Evolutionary conservation across 2,888 invertebrate genomes (phyloP), one percentile per base, ranked within the genome.

Genomic region (Drosophila buzzatii): DNA sequence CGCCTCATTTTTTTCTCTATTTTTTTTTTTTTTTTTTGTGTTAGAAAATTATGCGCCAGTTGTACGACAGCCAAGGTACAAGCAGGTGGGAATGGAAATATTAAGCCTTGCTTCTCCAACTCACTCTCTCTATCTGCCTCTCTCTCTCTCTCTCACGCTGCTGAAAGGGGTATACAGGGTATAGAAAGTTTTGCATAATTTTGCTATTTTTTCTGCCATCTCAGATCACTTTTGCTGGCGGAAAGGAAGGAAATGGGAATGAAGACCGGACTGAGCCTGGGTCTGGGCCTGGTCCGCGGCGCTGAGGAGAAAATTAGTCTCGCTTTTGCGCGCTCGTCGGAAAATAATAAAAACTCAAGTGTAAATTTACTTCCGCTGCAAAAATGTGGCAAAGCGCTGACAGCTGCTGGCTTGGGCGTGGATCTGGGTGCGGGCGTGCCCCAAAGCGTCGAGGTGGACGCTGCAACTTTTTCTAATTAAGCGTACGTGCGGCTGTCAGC

Each of bases 391-490:
- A 70, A 64, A 53, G 37, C 59, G 66, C 70, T 81, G 83, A 79
- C 86, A 85, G 86, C 73, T 45, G 63, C 20, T 55, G 64, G 20
- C 10, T 12, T 51, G 60, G 60, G 49, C 51, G 31, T 53, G 18
- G 44, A 39, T 14, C 41, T 47, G 37, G 59, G 47, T 14, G 35
- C 23, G 65, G 61, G 45, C 64, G 31, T 33, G 66, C 41, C 59
- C 65, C 49, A 58, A 61, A 71, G 79, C 61, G 56, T 58, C 52
- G 62, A 70, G 73, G 72, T 73, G 71, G 69, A 61, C 71, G 52
- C 35, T 75, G 72, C 83, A 88, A 77, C 76, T 85, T 86, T 86
- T 89, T 86, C 86, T 87, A 87, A 89, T 89, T 87, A 89, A 89
- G 81, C 86, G 86, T 82, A 89, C 86, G 86, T 87, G 89, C 79